Percentiles rank a stretch among this genome's conserved stretches.
These are phyloP conservation scores for Lepidochitona cinerea DNA, from an alignment of 2,888 invertebrate species.

Conservation along the genomic window DNA sequence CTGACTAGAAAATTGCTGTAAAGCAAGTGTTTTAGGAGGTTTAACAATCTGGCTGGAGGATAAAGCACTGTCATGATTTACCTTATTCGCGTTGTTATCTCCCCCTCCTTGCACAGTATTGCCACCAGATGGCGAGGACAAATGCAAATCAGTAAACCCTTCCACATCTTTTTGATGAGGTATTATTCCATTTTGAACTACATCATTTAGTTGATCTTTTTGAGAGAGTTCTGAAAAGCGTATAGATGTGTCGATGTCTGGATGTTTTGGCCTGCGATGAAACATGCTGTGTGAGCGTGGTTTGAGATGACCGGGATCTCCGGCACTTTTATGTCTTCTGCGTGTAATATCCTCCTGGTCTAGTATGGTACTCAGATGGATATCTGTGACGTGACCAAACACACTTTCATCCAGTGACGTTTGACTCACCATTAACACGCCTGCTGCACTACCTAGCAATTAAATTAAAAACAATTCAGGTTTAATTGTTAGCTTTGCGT, in stretches of 20 bases:
- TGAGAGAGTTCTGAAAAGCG: conserved; percentile 38
- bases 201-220: conserved; percentile 28
- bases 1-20: neutral
- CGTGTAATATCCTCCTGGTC: conserved; percentile 36
- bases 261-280: conserved; percentile 42
- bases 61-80: neutral
- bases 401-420: conserved; percentile 45
- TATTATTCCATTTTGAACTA: neutral
- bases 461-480: neutral
- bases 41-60: neutral
- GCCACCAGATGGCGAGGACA: neutral
- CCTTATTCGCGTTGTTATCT: neutral
- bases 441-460: conserved; percentile 72
- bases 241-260: conserved; percentile 34
- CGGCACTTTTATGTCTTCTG: conserved; percentile 68
- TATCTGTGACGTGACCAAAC: conserved; percentile 28
- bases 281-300: conserved; percentile 53
- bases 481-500: no score
- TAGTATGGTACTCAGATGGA: conserved; percentile 32
- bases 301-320: conserved; percentile 37
- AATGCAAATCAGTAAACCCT: neutral
- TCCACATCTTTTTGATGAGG: no score
- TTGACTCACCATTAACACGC: conserved; percentile 73
- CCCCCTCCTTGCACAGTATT: neutral
- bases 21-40: neutral